A percentile compares a stretch with the other conserved stretches of the same genome.
Evolutionary conservation across 2,797 vertebrate genomes (phyloP).

Genomic region (Fundulus diaphanus): DNA sequence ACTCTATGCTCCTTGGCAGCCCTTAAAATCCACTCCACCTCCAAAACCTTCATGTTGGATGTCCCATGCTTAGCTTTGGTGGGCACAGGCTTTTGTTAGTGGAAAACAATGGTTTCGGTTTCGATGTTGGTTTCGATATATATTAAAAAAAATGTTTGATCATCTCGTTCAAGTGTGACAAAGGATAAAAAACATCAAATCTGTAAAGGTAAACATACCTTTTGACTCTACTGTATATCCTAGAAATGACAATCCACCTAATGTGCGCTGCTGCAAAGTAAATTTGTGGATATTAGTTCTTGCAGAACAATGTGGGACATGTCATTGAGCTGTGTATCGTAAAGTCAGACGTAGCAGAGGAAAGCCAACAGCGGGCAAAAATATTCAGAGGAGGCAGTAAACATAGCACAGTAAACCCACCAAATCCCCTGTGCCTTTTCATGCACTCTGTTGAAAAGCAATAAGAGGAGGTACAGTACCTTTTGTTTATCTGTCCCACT

Average conservation of each 20-base stretch:
- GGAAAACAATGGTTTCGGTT: too few relatives aligned
- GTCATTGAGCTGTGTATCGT: conserved; percentile 32
- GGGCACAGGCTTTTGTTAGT: too few relatives aligned
- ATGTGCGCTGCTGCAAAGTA: neutral
- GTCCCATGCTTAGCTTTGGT: neutral
- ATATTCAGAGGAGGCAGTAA: conserved; percentile 60
- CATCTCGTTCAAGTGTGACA: neutral
- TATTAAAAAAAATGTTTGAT: neutral
- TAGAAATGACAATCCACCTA: neutral
- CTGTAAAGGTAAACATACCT: neutral
- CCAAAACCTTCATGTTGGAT: neutral
- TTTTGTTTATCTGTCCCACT: conserved; percentile 79
- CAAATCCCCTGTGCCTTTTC: conserved; percentile 73
- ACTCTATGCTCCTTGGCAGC: neutral
- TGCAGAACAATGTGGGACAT: conserved; percentile 17
- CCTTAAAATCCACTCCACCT: neutral
- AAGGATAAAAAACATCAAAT: neutral
- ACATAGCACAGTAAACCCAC: conserved; percentile 57
- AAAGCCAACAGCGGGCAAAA: conserved; percentile 60
- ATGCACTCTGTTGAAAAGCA: conserved; percentile 74
- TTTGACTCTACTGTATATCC: neutral
- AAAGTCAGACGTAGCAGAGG: conserved; percentile 38
- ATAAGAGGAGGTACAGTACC: conserved; percentile 77
- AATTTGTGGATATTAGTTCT: conserved; percentile 22
- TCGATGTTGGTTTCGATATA: too few relatives aligned